Evolutionary conservation across 2,113 vertebrate species (phyloP).

Genomic region (Coptodon rendalli): DNA sequence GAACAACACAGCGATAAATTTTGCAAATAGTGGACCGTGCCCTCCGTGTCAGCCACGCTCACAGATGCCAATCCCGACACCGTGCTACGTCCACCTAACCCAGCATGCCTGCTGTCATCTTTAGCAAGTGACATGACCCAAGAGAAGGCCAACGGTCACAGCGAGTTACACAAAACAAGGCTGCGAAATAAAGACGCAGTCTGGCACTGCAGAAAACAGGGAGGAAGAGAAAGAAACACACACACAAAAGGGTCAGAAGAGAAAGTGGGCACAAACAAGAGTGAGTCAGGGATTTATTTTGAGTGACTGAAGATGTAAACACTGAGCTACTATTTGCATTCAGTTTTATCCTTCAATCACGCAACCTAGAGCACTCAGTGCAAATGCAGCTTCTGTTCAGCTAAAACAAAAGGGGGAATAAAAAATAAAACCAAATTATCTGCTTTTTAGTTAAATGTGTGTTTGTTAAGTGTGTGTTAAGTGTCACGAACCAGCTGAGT

Average conservation of each 20-base stretch:
- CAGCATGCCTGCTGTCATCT: neutral
- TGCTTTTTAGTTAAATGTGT: neutral
- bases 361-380: neutral
- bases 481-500: neutral
- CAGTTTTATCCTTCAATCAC: neutral
- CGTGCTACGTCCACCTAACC: neutral
- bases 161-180: neutral
- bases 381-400: neutral
- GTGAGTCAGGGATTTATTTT: conserved; percentile 8
- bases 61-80: neutral
- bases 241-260: neutral
- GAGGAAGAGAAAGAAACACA: neutral
- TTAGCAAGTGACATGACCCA: conserved; percentile 4
- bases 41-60: neutral
- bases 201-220: neutral
- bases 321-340: neutral
- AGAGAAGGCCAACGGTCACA: neutral
- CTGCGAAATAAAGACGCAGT: neutral
- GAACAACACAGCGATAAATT: neutral
- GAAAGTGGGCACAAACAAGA: neutral
- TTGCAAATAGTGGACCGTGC: conserved; percentile 1
- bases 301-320: neutral
- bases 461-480: neutral
- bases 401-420: neutral
- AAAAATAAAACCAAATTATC: neutral